A percentile compares a stretch with the other conserved stretches of the same genome.
These are phyloP conservation scores for Pan paniscus DNA, from an alignment of 2,113 vertebrate genomes.

Conservation along the genomic window DNA sequence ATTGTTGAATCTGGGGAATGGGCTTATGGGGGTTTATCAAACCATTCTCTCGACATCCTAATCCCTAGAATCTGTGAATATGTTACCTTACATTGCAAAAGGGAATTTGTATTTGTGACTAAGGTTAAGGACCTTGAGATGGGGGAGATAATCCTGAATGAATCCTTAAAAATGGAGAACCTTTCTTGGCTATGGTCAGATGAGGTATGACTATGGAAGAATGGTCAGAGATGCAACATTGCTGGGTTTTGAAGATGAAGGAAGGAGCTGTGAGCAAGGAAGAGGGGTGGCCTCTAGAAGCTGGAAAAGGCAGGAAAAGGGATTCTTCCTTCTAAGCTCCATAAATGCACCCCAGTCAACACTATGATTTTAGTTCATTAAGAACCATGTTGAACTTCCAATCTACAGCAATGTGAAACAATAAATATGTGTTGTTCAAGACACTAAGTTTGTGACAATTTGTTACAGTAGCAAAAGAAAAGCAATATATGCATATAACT, in stretches of 20 bases:
- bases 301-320: background rate
- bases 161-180: background rate
- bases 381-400: background rate
- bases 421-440: background rate
- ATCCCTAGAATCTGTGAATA: too few relatives aligned
- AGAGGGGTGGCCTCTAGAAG: background rate
- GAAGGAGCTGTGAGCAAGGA: background rate
- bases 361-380: background rate
- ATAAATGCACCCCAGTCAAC: background rate
- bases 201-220: background rate
- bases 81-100: background rate
- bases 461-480: background rate
- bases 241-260: background rate
- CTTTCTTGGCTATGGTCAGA: background rate
- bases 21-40: background rate
- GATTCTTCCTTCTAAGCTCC: background rate
- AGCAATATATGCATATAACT: background rate
- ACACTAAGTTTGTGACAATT: background rate
- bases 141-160: background rate
- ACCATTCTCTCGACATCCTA: background rate
- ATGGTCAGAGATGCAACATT: background rate
- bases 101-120: background rate
- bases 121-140: background rate
- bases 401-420: background rate
- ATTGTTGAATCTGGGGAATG: background rate